Conservation (phyloP, 2,888 invertebrate genomes). For the Polydrusus cervinus region DNA sequence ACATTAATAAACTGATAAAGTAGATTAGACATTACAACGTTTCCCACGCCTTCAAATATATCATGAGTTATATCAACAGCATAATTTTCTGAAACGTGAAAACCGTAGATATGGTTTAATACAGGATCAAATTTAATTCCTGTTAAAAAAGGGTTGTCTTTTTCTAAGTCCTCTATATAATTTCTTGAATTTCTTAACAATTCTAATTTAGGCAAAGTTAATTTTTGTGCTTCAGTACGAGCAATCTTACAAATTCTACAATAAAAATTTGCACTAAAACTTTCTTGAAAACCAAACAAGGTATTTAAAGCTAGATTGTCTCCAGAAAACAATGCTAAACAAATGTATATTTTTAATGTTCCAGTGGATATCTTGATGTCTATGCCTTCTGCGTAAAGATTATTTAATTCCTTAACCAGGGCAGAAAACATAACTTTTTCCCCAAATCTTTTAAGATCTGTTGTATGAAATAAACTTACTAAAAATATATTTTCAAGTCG, state of each 20-base stretch:
- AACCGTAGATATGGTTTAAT: not conserved
- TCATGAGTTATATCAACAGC: constrained; percentile 29
- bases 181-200: constrained; percentile 11
- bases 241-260: constrained; percentile 42
- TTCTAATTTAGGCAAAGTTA: constrained; percentile 20
- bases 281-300: too few species aligned
- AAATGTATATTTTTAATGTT: constrained; percentile 43
- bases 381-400: constrained; percentile 46
- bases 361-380: constrained; percentile 15
- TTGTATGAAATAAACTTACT: constrained; percentile 29
- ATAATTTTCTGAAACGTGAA: constrained; percentile 13
- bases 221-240: constrained; percentile 19
- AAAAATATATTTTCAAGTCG: constrained; percentile 50
- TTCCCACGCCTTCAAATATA: constrained; percentile 45
- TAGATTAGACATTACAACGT: constrained; percentile 32
- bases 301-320: constrained; percentile 53
- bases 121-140: not conserved
- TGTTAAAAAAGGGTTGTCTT: too few species aligned
- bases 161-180: not conserved
- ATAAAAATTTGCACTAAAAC: constrained; percentile 44
- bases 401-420: constrained; percentile 45
- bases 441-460: constrained; percentile 43
- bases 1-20: constrained; percentile 13
- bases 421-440: constrained; percentile 43
- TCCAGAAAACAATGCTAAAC: constrained; percentile 43